Percentiles rank a stretch among this genome's conserved stretches.
Evolutionary conservation across 2,888 invertebrate species (phyloP).

Genomic region (Neuroscelio doddi): DNA sequence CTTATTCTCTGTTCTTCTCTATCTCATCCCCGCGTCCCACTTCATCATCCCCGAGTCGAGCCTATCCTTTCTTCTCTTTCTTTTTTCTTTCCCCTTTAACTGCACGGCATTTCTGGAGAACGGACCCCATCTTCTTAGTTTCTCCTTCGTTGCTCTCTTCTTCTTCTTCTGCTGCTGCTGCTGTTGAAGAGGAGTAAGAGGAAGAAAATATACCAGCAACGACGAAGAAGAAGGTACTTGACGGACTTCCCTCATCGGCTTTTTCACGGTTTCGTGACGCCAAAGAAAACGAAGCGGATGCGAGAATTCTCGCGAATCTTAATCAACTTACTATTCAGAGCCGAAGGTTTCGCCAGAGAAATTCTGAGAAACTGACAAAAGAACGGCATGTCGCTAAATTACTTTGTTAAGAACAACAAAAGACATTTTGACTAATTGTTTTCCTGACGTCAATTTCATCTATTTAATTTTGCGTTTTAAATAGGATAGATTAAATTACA

Average conservation of each 20-base stretch:
- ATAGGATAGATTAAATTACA: too few species aligned
- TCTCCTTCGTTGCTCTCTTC: neutral
- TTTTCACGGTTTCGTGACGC: neutral
- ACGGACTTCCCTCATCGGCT: neutral
- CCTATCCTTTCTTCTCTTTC: neutral
- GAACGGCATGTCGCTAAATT: too few species aligned
- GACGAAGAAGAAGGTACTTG: neutral
- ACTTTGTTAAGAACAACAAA: too few species aligned
- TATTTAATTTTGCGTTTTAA: too few species aligned
- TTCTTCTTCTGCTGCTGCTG: neutral
- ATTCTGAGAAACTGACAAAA: too few species aligned
- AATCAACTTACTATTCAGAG: too few species aligned
- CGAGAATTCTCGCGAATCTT: neutral
- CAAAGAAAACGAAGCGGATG: neutral
- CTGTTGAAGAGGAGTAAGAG: neutral
- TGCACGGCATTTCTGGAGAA: conserved; percentile 8
- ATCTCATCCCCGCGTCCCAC: conserved; percentile 10
- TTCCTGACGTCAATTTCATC: too few species aligned
- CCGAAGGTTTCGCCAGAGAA: too few species aligned
- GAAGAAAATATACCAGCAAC: neutral
- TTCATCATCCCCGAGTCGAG: conserved; percentile 7
- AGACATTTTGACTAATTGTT: too few species aligned
- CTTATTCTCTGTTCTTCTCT: neutral
- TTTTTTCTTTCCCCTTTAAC: conserved; percentile 7
- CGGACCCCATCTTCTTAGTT: conserved; percentile 2